Evolutionary conservation across 2,797 vertebrate species (phyloP), one percentile per base, ranked within the genome.

Genomic region (Gallinago stenura): DNA sequence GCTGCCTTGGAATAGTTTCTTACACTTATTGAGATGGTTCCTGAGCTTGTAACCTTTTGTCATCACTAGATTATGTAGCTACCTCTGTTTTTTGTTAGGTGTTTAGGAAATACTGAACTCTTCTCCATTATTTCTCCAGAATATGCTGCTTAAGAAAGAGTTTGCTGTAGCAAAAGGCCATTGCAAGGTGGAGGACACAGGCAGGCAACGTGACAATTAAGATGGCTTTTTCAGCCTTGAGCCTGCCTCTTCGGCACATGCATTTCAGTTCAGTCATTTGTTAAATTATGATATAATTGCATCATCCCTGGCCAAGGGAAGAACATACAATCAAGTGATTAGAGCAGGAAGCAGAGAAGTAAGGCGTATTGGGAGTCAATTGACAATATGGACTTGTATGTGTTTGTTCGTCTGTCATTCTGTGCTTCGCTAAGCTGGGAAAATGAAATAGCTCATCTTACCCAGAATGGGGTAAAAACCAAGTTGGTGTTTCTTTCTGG

Each of bases 281-380:
- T 85, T 92, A 77, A 83, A 77, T 92, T 82, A 22, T 53, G 6
- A 30, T 78, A 79, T 69, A 92, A 91, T 95, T 91, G 51, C 83
- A 90, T 95, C 77, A 92, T 95, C n/a, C 28, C 62, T 79, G 80
- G 54, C 73, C 78, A 56, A 84, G 75, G 26, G 45, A 89, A 87
- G 56, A 86, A 50, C 60, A 41, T 66, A 19, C 25, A 60, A 93
- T 91, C 51, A 72, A 91, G 64, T 78, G 61, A 89, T 94, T 91
- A 93, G 65, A 88, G 69, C 66, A 93, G 80, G 76, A 95, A 92
- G 75, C 66, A 76, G 69, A 82, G 43, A 91, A 89, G 88, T 84
- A 95, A 86, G 79, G 71, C 0, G 1, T 82, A 72, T 83, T 48
- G 93, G 48, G 41, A 91, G 24, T 85, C 88, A 92, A 90, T 30